Evolutionary conservation across 2,888 invertebrate genomes (phyloP).

Genomic region (Andrena camellia): DNA sequence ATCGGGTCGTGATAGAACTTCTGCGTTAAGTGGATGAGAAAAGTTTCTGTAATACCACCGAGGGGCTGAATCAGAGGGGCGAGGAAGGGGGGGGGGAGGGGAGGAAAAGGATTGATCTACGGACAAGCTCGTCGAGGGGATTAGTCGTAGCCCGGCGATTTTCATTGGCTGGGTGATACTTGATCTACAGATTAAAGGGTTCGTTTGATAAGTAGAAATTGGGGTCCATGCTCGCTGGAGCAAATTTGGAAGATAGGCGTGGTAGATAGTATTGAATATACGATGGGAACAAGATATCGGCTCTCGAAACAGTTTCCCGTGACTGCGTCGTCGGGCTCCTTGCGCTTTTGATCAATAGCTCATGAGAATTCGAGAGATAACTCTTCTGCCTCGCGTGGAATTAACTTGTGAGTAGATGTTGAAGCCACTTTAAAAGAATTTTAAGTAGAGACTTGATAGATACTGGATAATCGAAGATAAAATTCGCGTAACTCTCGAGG

Average conservation of each 20-base stretch:
- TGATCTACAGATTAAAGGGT: conserved; percentile 67
- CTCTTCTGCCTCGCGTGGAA: too few species aligned
- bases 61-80: conserved; percentile 6
- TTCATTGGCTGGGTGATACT: conserved; percentile 68
- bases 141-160: conserved; percentile 65
- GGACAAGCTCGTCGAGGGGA: conserved; percentile 60
- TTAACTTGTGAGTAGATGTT: too few species aligned
- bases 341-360: too few species aligned
- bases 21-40: conserved; percentile 72
- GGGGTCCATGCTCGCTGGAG: conserved; percentile 26
- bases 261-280: neutral
- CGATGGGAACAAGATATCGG: neutral
- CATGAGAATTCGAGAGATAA: too few species aligned
- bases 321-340: neutral
- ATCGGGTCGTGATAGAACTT: conserved; percentile 61
- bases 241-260: neutral
- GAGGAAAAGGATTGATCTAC: conserved; percentile 60
- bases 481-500: too few species aligned
- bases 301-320: neutral
- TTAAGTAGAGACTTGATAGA: too few species aligned
- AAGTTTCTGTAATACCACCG: conserved; percentile 69
- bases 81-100: neutral
- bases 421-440: too few species aligned
- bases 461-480: too few species aligned
- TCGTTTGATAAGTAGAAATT: conserved; percentile 49